A percentile compares a stretch with the other conserved stretches of the same genome.
Evolutionary conservation across 1,140 invertebrate genomes (phyloP).

Genomic region (Pissodes strobi): DNA sequence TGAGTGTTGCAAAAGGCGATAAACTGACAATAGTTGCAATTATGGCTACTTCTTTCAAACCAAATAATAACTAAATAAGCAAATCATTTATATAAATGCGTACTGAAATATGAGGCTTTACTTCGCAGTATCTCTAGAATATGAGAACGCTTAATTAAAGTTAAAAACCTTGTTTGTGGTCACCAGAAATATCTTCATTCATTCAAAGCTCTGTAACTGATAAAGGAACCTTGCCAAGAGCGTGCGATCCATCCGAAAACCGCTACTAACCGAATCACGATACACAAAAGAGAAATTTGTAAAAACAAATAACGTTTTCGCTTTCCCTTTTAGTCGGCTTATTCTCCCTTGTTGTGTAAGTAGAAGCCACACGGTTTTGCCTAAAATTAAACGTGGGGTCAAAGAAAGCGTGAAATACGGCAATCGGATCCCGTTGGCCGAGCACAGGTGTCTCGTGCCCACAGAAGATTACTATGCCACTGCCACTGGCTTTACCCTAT

Average conservation of each 20-base stretch:
- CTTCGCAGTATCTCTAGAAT: too few relatives aligned
- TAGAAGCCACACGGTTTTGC: constrained; percentile 13
- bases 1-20: too few relatives aligned
- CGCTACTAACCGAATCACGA: neutral
- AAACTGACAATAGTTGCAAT: too few relatives aligned
- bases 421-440: neutral
- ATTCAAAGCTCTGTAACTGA: too few relatives aligned
- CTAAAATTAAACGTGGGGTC: constrained; percentile 23
- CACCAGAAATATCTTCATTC: too few relatives aligned
- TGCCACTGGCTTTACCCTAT: constrained; percentile 14
- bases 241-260: neutral
- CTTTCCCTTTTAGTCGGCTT: constrained; percentile 4
- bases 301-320: constrained; percentile 27
- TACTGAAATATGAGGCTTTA: too few relatives aligned
- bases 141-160: too few relatives aligned
- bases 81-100: too few relatives aligned
- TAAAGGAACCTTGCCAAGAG: too few relatives aligned
- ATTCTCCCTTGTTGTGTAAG: constrained; percentile 10
- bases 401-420: constrained; percentile 29
- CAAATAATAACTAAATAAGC: too few relatives aligned
- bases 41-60: too few relatives aligned
- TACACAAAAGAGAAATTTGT: constrained; percentile 7
- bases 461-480: constrained; percentile 26
- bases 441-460: constrained; percentile 25
- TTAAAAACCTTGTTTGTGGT: too few relatives aligned